Base-by-base conservation (phyloP, 2,888 invertebrate species). In the Nemurella pictetii region DNA sequence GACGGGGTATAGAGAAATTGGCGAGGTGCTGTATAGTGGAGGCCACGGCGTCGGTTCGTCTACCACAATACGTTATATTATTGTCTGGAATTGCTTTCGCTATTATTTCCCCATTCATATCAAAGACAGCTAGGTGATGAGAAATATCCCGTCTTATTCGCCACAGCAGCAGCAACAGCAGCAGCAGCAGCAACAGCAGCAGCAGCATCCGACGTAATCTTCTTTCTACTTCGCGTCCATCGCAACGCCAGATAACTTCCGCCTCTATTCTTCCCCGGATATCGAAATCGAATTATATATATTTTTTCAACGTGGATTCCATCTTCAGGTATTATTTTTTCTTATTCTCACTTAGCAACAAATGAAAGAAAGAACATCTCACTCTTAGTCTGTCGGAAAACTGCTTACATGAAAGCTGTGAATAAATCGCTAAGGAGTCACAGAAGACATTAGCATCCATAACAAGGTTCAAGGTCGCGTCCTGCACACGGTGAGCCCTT, bases 271-370 rank as follows among this genome's bases (percentile, higher is more conserved):
- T 28, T 75, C 27, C 75, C 3, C 27, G 27, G 75, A 27, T 75
- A 75, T 75, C 75, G 75, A 75, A 75, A 27, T 75, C 55, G 55
- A 55, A 75, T 75, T 75, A 28, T n/a, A n/a, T n/a, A n/a, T n/a
- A n/a, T 75, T 75, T 74, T 75, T 75, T 75, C 28, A 28, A 26
- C n/a, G n/a, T n/a, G n/a, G 26, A 27, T 25, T 75, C 27, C 1
- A 9, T 75, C 75, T 27, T 9, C 75, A 75, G 75, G 75, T 75
- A 75, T 75, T 75, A 25, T 28, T 25, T 75, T 28, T 75, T 75
- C 28, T 27, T 26, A 15, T 26, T 75, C 28, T 27, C 75, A 15
- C 75, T 75, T 28, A 1, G 28, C 26, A 26, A 75, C 75, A 75
- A 75, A 75, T 75, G 26, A 27, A 75, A 75, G 75, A 28, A 73